phyloP scores from a whole-genome alignment of 2,888 invertebrate genomes.

The Netelia virgata region DNA sequence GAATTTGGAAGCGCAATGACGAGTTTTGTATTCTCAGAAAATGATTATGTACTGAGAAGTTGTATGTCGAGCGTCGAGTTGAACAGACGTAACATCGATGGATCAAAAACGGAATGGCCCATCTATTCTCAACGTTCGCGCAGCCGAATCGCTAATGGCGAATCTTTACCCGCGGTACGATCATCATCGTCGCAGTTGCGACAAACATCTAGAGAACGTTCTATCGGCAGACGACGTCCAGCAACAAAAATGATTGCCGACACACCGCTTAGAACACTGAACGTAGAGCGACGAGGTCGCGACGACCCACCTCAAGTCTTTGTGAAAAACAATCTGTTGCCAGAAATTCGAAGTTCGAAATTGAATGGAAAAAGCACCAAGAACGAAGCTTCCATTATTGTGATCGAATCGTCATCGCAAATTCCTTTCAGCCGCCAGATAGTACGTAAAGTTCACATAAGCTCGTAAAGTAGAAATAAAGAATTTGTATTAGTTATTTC shows the following conservation, averaged over 20 bases:
- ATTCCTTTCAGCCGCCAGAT: conserved; percentile 19
- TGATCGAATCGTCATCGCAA: conserved; percentile 73
- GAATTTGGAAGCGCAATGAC: not conserved
- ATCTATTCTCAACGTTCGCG: not conserved
- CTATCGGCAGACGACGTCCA: conserved; percentile 23
- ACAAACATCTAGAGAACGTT: conserved; percentile 15
- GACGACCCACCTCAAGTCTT: conserved; percentile 75
- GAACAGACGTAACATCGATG: conserved; percentile 68
- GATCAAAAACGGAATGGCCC: conserved; percentile 3
- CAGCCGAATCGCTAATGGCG: not conserved
- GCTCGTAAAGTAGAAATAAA: not conserved
- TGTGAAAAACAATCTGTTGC: conserved; percentile 76
- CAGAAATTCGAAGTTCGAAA: conserved; percentile 73
- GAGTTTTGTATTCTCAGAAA: conserved; percentile 69
- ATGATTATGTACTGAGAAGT: conserved; percentile 80
- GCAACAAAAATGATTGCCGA: conserved; percentile 66
- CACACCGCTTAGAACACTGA: conserved; percentile 78
- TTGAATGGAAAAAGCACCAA: conserved; percentile 52
- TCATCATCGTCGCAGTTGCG: conserved; percentile 28
- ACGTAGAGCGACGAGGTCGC: conserved; percentile 72
- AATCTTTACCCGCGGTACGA: conserved; percentile 1
- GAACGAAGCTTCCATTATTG: conserved; percentile 73
- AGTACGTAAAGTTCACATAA: not conserved
- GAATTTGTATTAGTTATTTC: not conserved
- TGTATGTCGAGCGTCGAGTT: conserved; percentile 81